Evolutionary conservation across 1,140 invertebrate species (phyloP).

Genomic region (Drosophila truncata): DNA sequence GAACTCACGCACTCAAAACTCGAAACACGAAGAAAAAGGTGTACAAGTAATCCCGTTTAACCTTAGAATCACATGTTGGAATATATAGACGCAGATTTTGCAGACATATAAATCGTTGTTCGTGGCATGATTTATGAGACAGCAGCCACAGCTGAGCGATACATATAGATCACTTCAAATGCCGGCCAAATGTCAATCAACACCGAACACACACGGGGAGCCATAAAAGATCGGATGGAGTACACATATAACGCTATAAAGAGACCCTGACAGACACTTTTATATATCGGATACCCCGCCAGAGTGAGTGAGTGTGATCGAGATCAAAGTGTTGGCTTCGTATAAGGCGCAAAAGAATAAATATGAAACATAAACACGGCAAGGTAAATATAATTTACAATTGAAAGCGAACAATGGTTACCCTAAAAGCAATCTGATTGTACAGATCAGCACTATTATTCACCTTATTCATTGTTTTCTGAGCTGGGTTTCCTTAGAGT

Average conservation of each 20-base stretch:
- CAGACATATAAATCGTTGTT: conserved; percentile 58
- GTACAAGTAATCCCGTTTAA: conserved; percentile 61
- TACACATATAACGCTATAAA: conserved; percentile 18
- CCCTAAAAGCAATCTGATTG: conserved; percentile 1
- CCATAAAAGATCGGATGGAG: conserved; percentile 38
- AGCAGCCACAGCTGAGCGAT: conserved; percentile 47
- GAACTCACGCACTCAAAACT: conserved; percentile 59
- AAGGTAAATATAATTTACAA: conserved; percentile 7
- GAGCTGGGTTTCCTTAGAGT: neutral
- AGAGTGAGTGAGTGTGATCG: conserved; percentile 21
- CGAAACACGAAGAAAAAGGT: conserved; percentile 44
- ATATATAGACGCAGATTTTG: conserved; percentile 12
- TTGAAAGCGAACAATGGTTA: conserved; percentile 21
- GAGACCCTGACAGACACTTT: conserved; percentile 53
- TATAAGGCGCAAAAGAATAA: conserved; percentile 22
- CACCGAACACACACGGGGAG: conserved; percentile 31
- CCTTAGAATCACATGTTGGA: conserved; percentile 42
- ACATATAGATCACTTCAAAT: conserved; percentile 66
- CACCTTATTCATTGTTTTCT: conserved; percentile 3
- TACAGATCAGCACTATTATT: conserved; percentile 15
- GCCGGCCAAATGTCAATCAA: conserved; percentile 77
- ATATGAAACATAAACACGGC: conserved; percentile 15
- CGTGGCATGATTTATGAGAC: conserved; percentile 69
- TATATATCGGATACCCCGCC: conserved; percentile 16
- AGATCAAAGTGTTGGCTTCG: conserved; percentile 41